Base-by-base conservation (phyloP, 2,797 vertebrate genomes). In the Eurystomus glaucurus region DNA sequence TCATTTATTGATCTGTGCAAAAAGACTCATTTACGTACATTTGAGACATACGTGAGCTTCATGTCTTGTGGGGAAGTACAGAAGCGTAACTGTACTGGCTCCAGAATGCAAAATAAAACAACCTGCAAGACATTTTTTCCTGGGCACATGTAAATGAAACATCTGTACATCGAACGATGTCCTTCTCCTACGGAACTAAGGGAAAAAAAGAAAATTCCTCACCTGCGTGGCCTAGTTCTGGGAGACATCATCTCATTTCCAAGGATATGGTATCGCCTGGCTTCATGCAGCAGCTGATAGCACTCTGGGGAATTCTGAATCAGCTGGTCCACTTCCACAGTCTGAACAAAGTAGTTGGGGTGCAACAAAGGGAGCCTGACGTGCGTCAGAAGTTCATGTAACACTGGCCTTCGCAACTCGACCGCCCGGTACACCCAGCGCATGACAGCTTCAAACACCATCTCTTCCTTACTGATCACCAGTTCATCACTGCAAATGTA, bases 241-340 rank as follows among this genome's bases (percentile, higher is more conserved):
- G 99, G 99, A 71, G 99, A 99, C 99, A 99, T 99, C 99, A 99
- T 99, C 98, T 99, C 99, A 52, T 99, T 99, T 85, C 99, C 99
- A 11, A 99, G 99, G 92, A 99, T 99, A 22, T 99, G 99, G 97
- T 99, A 99, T 57, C 99, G 98, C 54, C 99, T 98, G 90, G 99
- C 99, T 97, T 99, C 99, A 1, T 99, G 99, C 91, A 99, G 98
- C 71, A 99, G 98, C 90, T 99, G 99, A 52, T 99, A 99, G 98
- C 99, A 99, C 93, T 99, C 99, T 1, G 99, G 99, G 55, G 99
- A 99, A 14, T 98, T 99, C 98, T 99, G 99, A 92, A 99, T 99
- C 95, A 99, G 97, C 91, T 99, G 98, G 97, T 99, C 99, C 85
- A 99, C 99, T 92, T 99, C 99, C 97, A 99, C 99, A 11, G 99